Conservation (phyloP, 2,888 invertebrate species). For the Acleris emargana region DNA sequence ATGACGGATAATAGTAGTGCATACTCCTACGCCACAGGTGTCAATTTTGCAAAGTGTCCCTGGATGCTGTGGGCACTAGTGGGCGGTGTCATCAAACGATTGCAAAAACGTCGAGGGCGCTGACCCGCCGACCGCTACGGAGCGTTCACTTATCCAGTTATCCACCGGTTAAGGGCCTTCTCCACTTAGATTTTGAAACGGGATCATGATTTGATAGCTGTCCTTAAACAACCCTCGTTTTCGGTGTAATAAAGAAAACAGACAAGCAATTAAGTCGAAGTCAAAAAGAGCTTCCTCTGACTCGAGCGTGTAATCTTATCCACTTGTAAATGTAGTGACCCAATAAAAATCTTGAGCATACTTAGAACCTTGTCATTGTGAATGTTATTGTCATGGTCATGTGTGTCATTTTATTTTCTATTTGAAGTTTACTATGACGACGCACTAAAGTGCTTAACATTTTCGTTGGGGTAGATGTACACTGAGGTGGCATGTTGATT, state of each 20-base stretch:
- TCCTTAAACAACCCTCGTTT: slow-evolving; percentile 12
- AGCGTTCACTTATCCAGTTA: slow-evolving; percentile 26
- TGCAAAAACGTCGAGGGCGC: slow-evolving; percentile 30
- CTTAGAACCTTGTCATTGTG: no score
- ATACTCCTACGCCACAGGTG: slow-evolving; percentile 3
- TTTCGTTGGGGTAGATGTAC: no score
- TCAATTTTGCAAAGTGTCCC: slow-evolving; percentile 22
- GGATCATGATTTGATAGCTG: slow-evolving; percentile 22
- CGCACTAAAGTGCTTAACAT: no score
- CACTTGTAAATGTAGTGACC: no score
- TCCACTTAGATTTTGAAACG: slow-evolving; percentile 25
- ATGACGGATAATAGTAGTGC: no score
- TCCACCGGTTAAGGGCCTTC: slow-evolving; percentile 28
- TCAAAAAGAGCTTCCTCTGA: neutral
- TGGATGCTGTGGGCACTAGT: slow-evolving; percentile 17
- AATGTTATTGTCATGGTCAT: no score
- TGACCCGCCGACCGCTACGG: slow-evolving; percentile 23
- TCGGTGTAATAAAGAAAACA: slow-evolving; percentile 3
- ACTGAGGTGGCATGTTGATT: no score
- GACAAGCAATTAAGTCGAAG: slow-evolving; percentile 8
- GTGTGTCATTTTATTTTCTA: no score
- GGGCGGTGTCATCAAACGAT: slow-evolving; percentile 22
- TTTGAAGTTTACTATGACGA: no score
- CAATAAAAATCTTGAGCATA: no score
- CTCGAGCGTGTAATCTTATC: no score